Base-by-base conservation (phyloP, 2,797 vertebrate species). In the Enteromius treurensis region DNA sequence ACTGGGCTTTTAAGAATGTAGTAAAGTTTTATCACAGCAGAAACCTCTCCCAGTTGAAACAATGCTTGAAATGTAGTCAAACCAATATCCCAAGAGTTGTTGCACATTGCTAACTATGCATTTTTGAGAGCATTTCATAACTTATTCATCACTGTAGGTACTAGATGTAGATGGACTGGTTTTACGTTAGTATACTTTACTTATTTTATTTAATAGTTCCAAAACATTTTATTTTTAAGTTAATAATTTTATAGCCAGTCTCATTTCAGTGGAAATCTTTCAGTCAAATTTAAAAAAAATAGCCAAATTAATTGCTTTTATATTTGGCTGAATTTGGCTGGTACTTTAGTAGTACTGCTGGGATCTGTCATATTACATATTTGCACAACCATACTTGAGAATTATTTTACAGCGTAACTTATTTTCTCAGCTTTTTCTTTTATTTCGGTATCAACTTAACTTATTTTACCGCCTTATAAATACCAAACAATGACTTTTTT, bases 21-120 rank as follows among this genome's bases (percentile, higher is more conserved):
- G 81, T 87, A 89, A 90, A 89, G 82, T 47, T 87, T 83, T 86
- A 88, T 17, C 85, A 87, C 86, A 82, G 88, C 82, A 81, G 83
- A 82, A 70, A 82, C 19, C 70, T 84, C 86, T 90, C 81, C 81
- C 60, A 82, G 80, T 77, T 89, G 32, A 89, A 89, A 88, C 34
- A 85, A 69, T 70, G 4, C 55, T 29, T 84, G 82, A 90, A 85
- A 79, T 29, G 62, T 53, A 80, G 42, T 67, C 82, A 80, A 15
- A 82, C 53, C 34, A 74, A 49, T 58, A 53, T 37, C n/a, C n/a
- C 23, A 82, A 29, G 6, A 75, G 10, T 3, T 75, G 29, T 67
- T 32, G 60, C 21, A 42, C 11, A 67, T 55, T 51, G 32, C 62
- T 68, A 17, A 82, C 49, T 76, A 6, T 64, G 69, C 9, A 74